Evolutionary conservation across 2,888 invertebrate genomes (phyloP), one percentile per base, ranked within the genome.

Genomic region (Zygaena filipendulae): DNA sequence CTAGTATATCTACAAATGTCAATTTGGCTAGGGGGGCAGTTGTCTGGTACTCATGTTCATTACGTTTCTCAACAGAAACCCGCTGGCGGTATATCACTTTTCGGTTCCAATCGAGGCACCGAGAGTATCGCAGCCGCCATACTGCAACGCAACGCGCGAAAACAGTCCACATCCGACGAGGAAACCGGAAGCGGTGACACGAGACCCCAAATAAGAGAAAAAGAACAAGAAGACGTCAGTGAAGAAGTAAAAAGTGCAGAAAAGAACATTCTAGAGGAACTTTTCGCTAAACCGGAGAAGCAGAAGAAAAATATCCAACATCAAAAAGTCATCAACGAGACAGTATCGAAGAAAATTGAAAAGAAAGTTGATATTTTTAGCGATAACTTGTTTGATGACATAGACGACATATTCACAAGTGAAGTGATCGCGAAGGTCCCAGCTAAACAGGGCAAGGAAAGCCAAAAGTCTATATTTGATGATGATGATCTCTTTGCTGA

Each of bases 61-160:
- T n/a, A n/a, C n/a, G n/a, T n/a, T n/a, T n/a, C n/a, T n/a, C n/a
- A 19, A 16, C 62, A 87, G 87, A 85, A 84, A 71, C 84, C 85
- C 4, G 48, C 80, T 3, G 85, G 85, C 2, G 86, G 82, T 2
- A 81, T 84, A 25, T 82, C 85, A 5, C 52, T 86, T 21, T 82
- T 86, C 41, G 85, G 83, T 2, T 43, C 54, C 2, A 69, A 58
- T 27, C 58, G 63, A 46, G 63, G 62, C 6, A 43, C 71, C 0
- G 69, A 69, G 11, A 72, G 55, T 30, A 74, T 79, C 4, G 75
- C 74, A 0, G 68, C 75, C 0, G 72, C 74, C 32, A 70, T 75
- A 28, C 55, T 72, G 36, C 60, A 62, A 35, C 49, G 72, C 4
- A 61, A 64, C 27, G 57, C 45, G 36, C 50, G 49, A n/a, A 63